Base-by-base conservation (phyloP, 2,888 invertebrate species). In the Nowickia ferox region DNA sequence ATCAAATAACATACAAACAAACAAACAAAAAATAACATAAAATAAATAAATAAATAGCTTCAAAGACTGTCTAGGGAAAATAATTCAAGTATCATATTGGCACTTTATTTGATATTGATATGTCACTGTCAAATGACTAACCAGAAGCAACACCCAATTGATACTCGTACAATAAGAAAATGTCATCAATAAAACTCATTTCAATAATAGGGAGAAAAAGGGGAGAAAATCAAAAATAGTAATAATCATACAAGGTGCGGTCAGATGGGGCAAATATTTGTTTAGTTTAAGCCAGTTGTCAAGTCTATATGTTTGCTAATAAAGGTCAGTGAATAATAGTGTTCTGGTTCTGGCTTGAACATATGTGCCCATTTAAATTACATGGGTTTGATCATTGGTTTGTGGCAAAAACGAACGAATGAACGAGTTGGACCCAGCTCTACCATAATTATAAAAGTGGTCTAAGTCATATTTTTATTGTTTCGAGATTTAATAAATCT, bases 41-140 rank as follows among this genome's bases (percentile, higher is more conserved):
- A 30, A 30, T 30, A 72, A 61, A 38, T 55, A 72, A 53, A 72
- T 69, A 61, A 9, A 17, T 55, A 10, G 17, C 17, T 71, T 40
- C 4, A 46, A 63, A 63, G 11, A 40, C 44, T 42, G 19, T 38
- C 44, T 65, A 59, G 57, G 38, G 72, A 78, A 78, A 68, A 83
- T 74, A 78, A 78, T 55, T 83, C 77, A 83, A 78, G 66, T 79
- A 53, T 85, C 75, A 78, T 75, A 77, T 80, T 87, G 84, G 81
- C 84, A 85, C n/a, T 87, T 87, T 87, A 85, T 87, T 80, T 85
- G 81, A 75, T 84, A 87, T 85, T 79, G 85, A 87, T 87, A 85
- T 82, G 87, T 77, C 68, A 78, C 72, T 78, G 83, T 72, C 77
- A 83, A 83, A 66, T 72, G 59, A 53, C 59, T 46, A 83, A 76